phyloP scores from a whole-genome alignment of 53 echinoderm and acorn worm genomes.

The Apostichopus leukothele region DNA sequence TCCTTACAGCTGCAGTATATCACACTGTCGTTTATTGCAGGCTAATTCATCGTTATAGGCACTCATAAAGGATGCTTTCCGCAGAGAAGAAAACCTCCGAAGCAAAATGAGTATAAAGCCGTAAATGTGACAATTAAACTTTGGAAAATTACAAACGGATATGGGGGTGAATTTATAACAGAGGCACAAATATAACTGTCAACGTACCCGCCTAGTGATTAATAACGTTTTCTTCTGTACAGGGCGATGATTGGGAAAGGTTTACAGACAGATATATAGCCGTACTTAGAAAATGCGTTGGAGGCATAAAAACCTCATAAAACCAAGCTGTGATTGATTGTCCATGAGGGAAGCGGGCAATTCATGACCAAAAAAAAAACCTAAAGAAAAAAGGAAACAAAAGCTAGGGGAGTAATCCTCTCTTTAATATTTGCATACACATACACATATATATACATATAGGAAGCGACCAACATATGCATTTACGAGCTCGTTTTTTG shows the following conservation, averaged over 20 bases:
- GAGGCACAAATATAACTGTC: constrained; percentile 46
- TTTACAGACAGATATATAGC: constrained; percentile 34
- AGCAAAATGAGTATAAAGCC: constrained; percentile 44
- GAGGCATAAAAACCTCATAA: constrained; percentile 38
- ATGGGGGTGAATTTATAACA: constrained; percentile 43
- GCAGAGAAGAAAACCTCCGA: constrained; percentile 22
- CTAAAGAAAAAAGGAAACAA: background rate
- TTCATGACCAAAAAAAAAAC: background rate
- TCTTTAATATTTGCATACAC: background rate
- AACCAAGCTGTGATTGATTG: constrained; percentile 30
- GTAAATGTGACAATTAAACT: constrained; percentile 47
- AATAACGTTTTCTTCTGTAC: constrained; percentile 17
- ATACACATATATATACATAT: background rate
- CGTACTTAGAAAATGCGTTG: constrained; percentile 42
- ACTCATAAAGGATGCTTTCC: constrained; percentile 30
- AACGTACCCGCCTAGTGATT: constrained; percentile 34
- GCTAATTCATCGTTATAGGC: constrained; percentile 32
- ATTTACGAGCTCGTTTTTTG: too few species aligned
- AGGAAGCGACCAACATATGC: too few species aligned
- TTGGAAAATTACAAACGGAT: constrained; percentile 46
- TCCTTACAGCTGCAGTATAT: constrained; percentile 39
- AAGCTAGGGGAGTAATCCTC: background rate
- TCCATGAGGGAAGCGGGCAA: constrained; percentile 14
- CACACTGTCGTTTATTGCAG: constrained; percentile 34
- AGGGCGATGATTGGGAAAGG: constrained; percentile 23